phyloP scores from a whole-genome alignment of 1,140 invertebrate species.

The Physella acuta region DNA sequence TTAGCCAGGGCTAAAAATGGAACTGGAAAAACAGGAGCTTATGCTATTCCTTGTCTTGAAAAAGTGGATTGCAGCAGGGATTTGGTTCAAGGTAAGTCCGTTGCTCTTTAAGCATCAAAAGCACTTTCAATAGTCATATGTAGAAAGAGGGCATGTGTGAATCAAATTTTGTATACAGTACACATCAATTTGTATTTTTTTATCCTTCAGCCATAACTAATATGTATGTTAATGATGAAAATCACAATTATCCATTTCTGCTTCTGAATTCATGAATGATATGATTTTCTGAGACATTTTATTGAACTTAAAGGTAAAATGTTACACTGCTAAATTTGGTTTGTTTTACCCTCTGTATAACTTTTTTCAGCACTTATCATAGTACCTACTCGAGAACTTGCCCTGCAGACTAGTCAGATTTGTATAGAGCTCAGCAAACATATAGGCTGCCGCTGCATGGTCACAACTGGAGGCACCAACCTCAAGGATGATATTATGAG shows the following conservation, averaged over 20 bases:
- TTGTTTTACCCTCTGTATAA: not conserved
- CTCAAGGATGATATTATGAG: constrained; percentile 99
- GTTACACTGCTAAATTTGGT: not conserved
- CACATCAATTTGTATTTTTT: too few relatives aligned
- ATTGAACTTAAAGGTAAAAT: too few relatives aligned
- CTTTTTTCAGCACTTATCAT: constrained; percentile 81
- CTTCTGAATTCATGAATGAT: too few relatives aligned
- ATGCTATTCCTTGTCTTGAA: constrained; percentile 97
- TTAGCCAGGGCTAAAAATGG: constrained; percentile 99
- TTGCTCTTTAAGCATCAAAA: too few relatives aligned
- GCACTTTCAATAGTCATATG: too few relatives aligned
- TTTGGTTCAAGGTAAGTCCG: constrained; percentile 68
- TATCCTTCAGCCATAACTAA: too few relatives aligned
- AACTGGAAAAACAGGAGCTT: constrained; percentile 99
- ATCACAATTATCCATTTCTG: too few relatives aligned
- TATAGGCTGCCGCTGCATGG: constrained; percentile 77
- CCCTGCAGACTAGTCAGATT: constrained; percentile 98
- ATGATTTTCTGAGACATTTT: too few relatives aligned
- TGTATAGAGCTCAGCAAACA: constrained; percentile 97
- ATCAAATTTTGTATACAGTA: too few relatives aligned
- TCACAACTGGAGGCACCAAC: constrained; percentile 97
- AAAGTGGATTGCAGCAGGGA: constrained; percentile 82
- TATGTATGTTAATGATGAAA: too few relatives aligned
- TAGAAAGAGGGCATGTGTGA: too few relatives aligned
- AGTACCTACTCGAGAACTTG: constrained; percentile 97